Evolutionary conservation across 2,113 vertebrate genomes (phyloP).

Genomic region (Scatophagus argus): DNA sequence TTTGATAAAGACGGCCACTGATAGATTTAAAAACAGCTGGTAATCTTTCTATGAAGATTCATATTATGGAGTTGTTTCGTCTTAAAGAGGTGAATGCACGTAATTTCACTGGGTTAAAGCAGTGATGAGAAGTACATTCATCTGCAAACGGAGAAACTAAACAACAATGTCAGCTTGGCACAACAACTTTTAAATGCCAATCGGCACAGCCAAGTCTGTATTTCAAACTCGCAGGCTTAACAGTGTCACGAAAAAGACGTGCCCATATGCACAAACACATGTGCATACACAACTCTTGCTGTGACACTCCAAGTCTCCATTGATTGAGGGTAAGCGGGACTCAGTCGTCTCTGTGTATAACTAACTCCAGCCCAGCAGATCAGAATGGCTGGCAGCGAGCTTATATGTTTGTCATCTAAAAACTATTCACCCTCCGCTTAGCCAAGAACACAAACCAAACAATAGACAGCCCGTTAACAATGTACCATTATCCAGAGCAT

Average conservation of each 20-base stretch:
- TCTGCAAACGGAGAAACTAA: constrained; percentile 45
- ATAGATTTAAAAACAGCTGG: background rate
- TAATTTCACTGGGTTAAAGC: constrained; percentile 12
- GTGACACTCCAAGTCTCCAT: constrained; percentile 75
- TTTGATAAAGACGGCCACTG: constrained; percentile 4
- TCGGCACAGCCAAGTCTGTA: constrained; percentile 48
- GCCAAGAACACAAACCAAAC: constrained; percentile 93
- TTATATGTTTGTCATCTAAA: constrained; percentile 94
- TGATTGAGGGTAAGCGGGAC: constrained; percentile 79
- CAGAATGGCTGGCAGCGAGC: constrained; percentile 91
- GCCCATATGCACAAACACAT: constrained; percentile 20
- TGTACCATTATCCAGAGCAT: constrained; percentile 80
- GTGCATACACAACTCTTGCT: constrained; percentile 17
- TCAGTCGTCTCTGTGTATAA: constrained; percentile 64
- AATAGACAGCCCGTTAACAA: constrained; percentile 83
- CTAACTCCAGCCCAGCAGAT: constrained; percentile 84
- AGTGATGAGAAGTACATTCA: constrained; percentile 31
- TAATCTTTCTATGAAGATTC: constrained; percentile 6
- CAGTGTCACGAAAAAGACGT: constrained; percentile 50
- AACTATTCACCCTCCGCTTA: constrained; percentile 92
- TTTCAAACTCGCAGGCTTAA: constrained; percentile 54
- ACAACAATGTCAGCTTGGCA: constrained; percentile 29
- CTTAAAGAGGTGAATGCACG: background rate
- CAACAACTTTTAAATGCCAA: constrained; percentile 53
- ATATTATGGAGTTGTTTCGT: constrained; percentile 1